A percentile compares a stretch with the other conserved stretches of the same genome.
These are phyloP conservation scores for Myripristis murdjan DNA, from an alignment of 2,797 vertebrate genomes.

Conservation along the genomic window DNA sequence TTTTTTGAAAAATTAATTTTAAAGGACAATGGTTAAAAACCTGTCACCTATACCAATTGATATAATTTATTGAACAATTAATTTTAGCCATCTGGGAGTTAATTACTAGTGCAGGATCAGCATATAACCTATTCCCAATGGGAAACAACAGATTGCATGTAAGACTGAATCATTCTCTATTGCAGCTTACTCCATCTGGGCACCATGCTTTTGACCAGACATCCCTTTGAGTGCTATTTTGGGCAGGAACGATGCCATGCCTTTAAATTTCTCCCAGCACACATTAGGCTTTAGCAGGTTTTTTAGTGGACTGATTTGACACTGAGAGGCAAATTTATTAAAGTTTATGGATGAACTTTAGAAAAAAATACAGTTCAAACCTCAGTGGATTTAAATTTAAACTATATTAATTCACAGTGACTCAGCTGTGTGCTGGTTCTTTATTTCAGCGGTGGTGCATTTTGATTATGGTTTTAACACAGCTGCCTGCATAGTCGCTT, in stretches of 20 bases:
- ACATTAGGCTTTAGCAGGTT: neutral
- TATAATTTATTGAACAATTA: conserved; percentile 40
- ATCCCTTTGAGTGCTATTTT: conserved; percentile 40
- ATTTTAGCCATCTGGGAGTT: conserved; percentile 56
- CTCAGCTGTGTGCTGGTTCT: too few relatives aligned
- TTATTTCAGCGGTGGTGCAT: too few relatives aligned
- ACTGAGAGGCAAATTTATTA: neutral
- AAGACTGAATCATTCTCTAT: conserved; percentile 52
- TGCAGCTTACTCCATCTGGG: conserved; percentile 68
- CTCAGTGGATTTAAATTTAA: too few relatives aligned
- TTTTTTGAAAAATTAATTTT: conserved; percentile 25
- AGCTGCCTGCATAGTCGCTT: too few relatives aligned
- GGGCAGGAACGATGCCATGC: conserved; percentile 40
- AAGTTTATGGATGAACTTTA: too few relatives aligned
- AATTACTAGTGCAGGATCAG: conserved; percentile 41
- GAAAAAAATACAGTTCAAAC: too few relatives aligned
- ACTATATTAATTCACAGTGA: too few relatives aligned
- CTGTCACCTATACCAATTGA: conserved; percentile 17
- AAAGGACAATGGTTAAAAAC: conserved; percentile 18
- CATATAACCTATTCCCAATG: conserved; percentile 36
- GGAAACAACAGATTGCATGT: conserved; percentile 70
- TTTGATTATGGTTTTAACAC: too few relatives aligned
- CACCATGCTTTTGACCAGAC: conserved; percentile 46
- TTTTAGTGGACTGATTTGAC: conserved; percentile 6
- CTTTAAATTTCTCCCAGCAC: conserved; percentile 11